These are phyloP conservation scores for Amiota mariae DNA, from an alignment of 2,888 invertebrate species.

Conservation along the genomic window DNA sequence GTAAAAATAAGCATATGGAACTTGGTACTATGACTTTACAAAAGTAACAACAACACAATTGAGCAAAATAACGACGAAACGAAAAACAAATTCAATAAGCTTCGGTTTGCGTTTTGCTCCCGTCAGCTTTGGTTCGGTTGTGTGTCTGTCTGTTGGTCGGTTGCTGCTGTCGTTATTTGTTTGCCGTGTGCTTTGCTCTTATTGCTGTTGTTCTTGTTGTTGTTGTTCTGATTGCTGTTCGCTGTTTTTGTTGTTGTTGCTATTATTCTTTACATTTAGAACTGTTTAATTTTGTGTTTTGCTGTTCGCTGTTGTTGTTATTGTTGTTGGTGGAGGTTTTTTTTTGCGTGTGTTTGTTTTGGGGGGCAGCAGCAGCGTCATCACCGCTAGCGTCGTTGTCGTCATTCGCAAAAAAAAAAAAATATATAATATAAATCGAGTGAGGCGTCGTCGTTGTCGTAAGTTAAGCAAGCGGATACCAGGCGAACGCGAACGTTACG, in stretches of 20 bases:
- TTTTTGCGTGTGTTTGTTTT: slow-evolving; percentile 17
- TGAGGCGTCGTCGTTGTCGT: slow-evolving; percentile 37
- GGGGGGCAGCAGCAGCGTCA: slow-evolving; percentile 11
- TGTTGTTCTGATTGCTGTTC: slow-evolving; percentile 43
- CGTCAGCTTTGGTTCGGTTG: no score
- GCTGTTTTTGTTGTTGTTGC: slow-evolving; percentile 56
- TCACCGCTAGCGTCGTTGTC: slow-evolving; percentile 52
- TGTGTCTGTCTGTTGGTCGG: neutral
- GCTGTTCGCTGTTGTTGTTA: slow-evolving; percentile 43
- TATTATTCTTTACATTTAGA: neutral
- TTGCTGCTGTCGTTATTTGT: slow-evolving; percentile 40
- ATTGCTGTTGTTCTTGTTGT: slow-evolving; percentile 29
- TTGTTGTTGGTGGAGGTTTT: neutral
- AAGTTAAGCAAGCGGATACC: slow-evolving; percentile 27
- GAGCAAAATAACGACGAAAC: neutral
- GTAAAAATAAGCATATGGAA: slow-evolving; percentile 12
- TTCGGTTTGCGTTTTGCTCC: no score
- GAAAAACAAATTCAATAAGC: slow-evolving; percentile 12
- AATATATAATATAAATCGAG: neutral
- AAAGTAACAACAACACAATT: neutral
- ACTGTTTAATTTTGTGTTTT: neutral
- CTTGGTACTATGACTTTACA: neutral
- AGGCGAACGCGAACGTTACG: slow-evolving; percentile 5
- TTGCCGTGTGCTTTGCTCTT: slow-evolving; percentile 38
- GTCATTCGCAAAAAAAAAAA: slow-evolving; percentile 34